phyloP scores from a whole-genome alignment of 2,113 vertebrate genomes.

The Ailuropoda melanoleuca region DNA sequence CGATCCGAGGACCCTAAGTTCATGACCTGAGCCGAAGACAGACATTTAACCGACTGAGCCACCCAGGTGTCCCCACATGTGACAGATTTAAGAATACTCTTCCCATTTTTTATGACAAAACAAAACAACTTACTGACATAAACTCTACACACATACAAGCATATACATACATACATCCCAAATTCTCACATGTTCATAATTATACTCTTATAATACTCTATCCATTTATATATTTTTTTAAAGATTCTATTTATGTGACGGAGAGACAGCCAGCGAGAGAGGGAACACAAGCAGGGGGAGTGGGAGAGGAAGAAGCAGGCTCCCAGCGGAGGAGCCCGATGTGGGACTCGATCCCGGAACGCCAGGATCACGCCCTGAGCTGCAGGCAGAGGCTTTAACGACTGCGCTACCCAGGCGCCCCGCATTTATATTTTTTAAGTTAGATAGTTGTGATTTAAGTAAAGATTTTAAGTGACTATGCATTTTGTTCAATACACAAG shows the following conservation, averaged over 20 bases:
- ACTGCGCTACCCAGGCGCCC: too few relatives aligned
- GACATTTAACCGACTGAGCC: too few relatives aligned
- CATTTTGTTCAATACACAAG: not conserved
- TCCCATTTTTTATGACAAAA: not conserved
- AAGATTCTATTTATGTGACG: too few relatives aligned
- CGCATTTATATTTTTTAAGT: not conserved
- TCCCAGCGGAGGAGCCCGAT: too few relatives aligned
- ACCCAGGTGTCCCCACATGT: not conserved
- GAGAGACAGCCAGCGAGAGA: too few relatives aligned
- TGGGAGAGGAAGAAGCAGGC: too few relatives aligned
- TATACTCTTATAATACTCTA: not conserved
- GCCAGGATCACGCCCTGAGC: too few relatives aligned
- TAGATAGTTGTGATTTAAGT: not conserved
- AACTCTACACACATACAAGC: not conserved
- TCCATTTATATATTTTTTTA: not conserved
- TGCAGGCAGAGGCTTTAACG: too few relatives aligned
- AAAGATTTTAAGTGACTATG: not conserved
- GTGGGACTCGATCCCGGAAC: too few relatives aligned
- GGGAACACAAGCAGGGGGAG: too few relatives aligned
- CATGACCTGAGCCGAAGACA: too few relatives aligned
- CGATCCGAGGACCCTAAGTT: too few relatives aligned
- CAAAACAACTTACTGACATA: not conserved
- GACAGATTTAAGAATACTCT: not conserved
- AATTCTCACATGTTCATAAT: not conserved
- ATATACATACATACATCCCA: not conserved